Percentiles rank a stretch among this genome's conserved stretches.
These are phyloP conservation scores for Crossocerus cetratus DNA, from an alignment of 2,888 invertebrate genomes.

Conservation along the genomic window DNA sequence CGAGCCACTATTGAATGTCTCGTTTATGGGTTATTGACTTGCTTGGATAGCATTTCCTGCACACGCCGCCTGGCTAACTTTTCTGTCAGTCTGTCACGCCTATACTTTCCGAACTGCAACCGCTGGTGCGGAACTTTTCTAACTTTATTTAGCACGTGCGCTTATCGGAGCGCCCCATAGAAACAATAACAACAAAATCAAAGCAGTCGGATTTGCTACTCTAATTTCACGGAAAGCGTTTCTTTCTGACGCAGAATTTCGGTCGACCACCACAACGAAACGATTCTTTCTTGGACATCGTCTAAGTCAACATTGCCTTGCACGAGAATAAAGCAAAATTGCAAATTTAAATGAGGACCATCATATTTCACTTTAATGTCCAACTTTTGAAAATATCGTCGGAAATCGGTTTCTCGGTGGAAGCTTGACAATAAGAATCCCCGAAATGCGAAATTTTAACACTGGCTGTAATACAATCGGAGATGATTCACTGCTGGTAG, in stretches of 20 bases:
- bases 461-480: background rate
- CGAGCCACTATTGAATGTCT: background rate
- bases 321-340: too few relatives aligned
- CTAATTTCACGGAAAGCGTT: background rate
- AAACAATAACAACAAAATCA: background rate
- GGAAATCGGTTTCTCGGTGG: too few relatives aligned
- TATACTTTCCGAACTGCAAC: conserved; percentile 7
- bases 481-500: background rate
- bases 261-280: too few relatives aligned
- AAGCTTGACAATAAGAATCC: too few relatives aligned
- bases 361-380: too few relatives aligned
- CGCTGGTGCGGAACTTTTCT: background rate
- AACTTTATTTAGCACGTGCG: conserved; percentile 5
- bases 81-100: conserved; percentile 9
- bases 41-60: conserved; percentile 1
- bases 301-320: too few relatives aligned
- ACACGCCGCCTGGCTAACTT: background rate
- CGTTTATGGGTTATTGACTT: conserved; percentile 10
- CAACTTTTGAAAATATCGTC: too few relatives aligned
- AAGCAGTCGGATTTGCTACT: background rate
- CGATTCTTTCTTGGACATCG: too few relatives aligned
- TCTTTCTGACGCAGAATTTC: too few relatives aligned
- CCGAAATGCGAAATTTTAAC: too few relatives aligned
- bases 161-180: background rate
- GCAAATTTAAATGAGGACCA: too few relatives aligned